These are phyloP conservation scores for Exaiptasia diaphana DNA, from an alignment of 64 coral and sea anemone species.

Conservation along the genomic window DNA sequence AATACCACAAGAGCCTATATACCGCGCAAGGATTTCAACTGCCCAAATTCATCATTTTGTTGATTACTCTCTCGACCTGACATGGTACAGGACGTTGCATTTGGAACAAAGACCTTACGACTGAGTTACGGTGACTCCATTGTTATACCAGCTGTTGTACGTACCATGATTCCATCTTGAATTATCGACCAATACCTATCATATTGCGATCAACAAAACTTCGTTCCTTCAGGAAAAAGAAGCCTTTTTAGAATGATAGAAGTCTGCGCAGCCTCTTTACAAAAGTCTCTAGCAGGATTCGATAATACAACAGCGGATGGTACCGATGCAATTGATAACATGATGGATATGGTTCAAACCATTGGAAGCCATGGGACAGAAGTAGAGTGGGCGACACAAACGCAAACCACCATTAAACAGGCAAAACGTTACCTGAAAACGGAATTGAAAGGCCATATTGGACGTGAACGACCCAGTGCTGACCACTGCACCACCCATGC, in stretches of 20 bases:
- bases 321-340: slow-evolving; percentile 45
- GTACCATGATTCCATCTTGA: slow-evolving; percentile 35
- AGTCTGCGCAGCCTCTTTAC: slow-evolving; percentile 36
- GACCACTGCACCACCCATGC: slow-evolving; percentile 44
- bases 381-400: slow-evolving; percentile 27
- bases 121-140: slow-evolving; percentile 58
- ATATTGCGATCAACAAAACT: slow-evolving; percentile 48
- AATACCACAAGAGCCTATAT: not conserved
- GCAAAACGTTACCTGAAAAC: slow-evolving; percentile 63
- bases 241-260: slow-evolving; percentile 48
- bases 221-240: slow-evolving; percentile 19
- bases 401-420: slow-evolving; percentile 32
- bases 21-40: not conserved
- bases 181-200: slow-evolving; percentile 40
- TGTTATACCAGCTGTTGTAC: slow-evolving; percentile 48
- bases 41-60: slow-evolving; percentile 39
- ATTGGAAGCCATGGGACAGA: slow-evolving; percentile 25
- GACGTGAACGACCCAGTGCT: slow-evolving; percentile 8
- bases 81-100: slow-evolving; percentile 41
- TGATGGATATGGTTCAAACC: slow-evolving; percentile 32
- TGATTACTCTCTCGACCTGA: slow-evolving; percentile 36
- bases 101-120: slow-evolving; percentile 19
- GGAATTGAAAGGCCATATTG: slow-evolving; percentile 53
- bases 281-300: slow-evolving; percentile 51
- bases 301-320: slow-evolving; percentile 73